Conservation (phyloP, 2,113 vertebrate species). For the Malurus cyaneus region DNA sequence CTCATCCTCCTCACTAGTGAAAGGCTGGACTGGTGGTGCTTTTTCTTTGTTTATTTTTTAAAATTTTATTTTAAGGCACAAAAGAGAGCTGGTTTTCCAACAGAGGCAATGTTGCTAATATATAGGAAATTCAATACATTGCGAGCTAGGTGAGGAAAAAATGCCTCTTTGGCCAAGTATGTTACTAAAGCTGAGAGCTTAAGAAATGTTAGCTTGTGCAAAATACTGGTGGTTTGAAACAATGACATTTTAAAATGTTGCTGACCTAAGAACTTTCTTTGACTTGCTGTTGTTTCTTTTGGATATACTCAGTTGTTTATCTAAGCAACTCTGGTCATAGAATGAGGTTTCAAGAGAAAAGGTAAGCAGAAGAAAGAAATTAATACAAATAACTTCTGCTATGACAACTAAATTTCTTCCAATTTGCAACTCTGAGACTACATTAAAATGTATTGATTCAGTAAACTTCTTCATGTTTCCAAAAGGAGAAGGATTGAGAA, state of each 20-base stretch:
- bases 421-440: not conserved
- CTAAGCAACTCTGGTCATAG: slow-evolving; percentile 45
- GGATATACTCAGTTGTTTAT: slow-evolving; percentile 62
- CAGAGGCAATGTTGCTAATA: not conserved
- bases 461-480: not conserved
- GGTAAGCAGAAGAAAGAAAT: slow-evolving; percentile 54
- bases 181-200: not conserved
- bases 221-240: slow-evolving; percentile 60
- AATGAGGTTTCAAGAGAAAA: slow-evolving; percentile 58
- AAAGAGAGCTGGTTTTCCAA: not conserved
- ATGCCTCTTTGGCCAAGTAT: not conserved
- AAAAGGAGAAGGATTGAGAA: not conserved
- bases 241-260: slow-evolving; percentile 48
- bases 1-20: not conserved
- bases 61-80: not conserved
- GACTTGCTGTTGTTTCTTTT: slow-evolving; percentile 70
- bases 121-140: not conserved
- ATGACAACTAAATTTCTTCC: not conserved
- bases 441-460: not conserved
- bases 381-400: slow-evolving; percentile 31
- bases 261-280: slow-evolving; percentile 69
- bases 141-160: not conserved
- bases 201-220: slow-evolving; percentile 27
- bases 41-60: not conserved
- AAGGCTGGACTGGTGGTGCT: not conserved